Percentiles rank a stretch among this genome's conserved stretches.
Evolutionary conservation across 2,797 vertebrate species (phyloP).

Genomic region (Lagocephalus sceleratus): DNA sequence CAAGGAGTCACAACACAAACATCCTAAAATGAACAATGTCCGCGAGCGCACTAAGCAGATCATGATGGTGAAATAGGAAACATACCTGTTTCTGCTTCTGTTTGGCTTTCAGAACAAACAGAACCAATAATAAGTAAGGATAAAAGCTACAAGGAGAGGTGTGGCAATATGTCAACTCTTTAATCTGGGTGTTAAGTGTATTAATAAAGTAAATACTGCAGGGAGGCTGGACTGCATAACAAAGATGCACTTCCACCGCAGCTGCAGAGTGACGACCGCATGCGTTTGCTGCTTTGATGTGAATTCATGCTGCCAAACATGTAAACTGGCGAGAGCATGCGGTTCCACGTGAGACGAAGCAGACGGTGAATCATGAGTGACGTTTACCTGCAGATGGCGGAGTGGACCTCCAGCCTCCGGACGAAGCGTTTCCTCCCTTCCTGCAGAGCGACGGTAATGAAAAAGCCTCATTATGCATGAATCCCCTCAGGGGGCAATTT

Average conservation of each 20-base stretch:
- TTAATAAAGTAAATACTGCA: constrained; percentile 9
- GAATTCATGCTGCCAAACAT: constrained; percentile 12
- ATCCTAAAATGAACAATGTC: constrained; percentile 1
- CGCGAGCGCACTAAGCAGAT: not conserved
- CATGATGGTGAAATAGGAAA: constrained; percentile 23
- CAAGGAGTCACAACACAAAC: not conserved
- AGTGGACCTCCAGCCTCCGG: constrained; percentile 88
- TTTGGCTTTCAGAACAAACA: constrained; percentile 88
- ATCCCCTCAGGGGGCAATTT: constrained; percentile 54
- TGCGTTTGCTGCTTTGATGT: constrained; percentile 2
- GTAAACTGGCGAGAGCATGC: constrained; percentile 9
- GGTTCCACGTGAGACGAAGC: constrained; percentile 6
- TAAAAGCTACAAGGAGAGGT: constrained; percentile 1
- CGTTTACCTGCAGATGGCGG: constrained; percentile 91
- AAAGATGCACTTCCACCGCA: constrained; percentile 1
- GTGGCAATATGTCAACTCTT: not conserved
- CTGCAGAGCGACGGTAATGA: constrained; percentile 70
- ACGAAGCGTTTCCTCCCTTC: constrained; percentile 84
- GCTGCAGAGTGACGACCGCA: not conserved
- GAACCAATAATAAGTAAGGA: constrained; percentile 65
- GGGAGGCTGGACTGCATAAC: not conserved
- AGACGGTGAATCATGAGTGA: constrained; percentile 24
- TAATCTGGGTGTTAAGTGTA: not conserved
- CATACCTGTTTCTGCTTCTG: constrained; percentile 99
- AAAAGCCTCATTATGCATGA: constrained; percentile 49